A percentile compares a stretch with the other conserved stretches of the same genome.
Evolutionary conservation across 2,888 invertebrate species (phyloP).

Genomic region (Drosophila hamatofila): DNA sequence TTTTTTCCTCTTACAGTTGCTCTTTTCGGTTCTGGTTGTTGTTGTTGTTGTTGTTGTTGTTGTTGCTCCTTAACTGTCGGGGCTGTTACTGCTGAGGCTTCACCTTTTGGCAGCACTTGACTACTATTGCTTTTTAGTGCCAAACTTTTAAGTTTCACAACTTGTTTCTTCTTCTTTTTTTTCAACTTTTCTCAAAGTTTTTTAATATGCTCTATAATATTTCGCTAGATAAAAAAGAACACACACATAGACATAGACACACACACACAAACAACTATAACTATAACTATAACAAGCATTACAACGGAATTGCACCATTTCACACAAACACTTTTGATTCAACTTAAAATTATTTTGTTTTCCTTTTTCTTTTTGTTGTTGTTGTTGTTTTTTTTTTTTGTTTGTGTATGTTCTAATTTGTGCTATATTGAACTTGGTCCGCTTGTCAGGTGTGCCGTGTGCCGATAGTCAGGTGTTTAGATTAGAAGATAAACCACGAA

Average conservation of each 20-base stretch:
- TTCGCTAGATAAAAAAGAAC: constrained; percentile 11
- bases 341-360: constrained; percentile 6
- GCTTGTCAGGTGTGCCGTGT: constrained; percentile 1
- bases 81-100: constrained; percentile 15
- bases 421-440: neutral
- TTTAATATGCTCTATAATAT: constrained; percentile 72
- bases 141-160: constrained; percentile 59
- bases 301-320: constrained; percentile 25
- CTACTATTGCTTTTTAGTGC: constrained; percentile 69
- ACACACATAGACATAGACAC: neutral
- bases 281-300: constrained; percentile 25
- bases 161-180: constrained; percentile 22
- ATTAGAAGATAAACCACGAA: constrained; percentile 9
- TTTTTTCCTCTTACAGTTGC: constrained; percentile 21
- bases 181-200: constrained; percentile 71
- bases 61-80: constrained; percentile 5
- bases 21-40: constrained; percentile 27
- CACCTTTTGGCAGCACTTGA: constrained; percentile 43
- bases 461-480: constrained; percentile 9
- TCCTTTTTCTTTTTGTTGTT: neutral
- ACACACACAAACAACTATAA: constrained; percentile 6
- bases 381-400: neutral
- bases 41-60: constrained; percentile 1
- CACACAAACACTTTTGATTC: constrained; percentile 32
- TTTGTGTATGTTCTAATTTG: neutral